phyloP scores from a whole-genome alignment of 2,888 invertebrate genomes.

The Netelia virgata region DNA sequence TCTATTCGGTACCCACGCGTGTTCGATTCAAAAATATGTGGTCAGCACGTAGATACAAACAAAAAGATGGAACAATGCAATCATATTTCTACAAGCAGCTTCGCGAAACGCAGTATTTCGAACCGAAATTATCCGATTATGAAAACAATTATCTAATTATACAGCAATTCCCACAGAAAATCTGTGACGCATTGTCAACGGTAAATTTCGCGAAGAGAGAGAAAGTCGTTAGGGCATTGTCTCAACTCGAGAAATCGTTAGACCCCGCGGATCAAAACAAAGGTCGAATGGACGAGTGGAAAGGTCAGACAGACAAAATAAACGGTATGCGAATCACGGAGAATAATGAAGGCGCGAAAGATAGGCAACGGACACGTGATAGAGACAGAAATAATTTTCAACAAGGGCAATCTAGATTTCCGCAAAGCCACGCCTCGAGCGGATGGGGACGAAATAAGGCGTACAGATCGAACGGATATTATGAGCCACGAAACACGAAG shows the following conservation, averaged over 20 bases:
- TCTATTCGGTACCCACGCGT: conserved; percentile 51
- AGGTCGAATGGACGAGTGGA: neutral
- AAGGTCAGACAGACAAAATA: neutral
- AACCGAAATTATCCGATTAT: neutral
- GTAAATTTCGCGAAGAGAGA: conserved; percentile 14
- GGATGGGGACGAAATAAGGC: neutral
- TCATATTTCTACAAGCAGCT: conserved; percentile 41
- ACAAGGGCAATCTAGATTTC: neutral
- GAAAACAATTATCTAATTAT: conserved; percentile 25
- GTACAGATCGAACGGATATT: neutral
- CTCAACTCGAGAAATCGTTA: neutral
- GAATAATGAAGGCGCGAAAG: neutral
- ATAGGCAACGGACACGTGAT: neutral
- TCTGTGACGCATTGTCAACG: neutral
- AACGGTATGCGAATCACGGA: neutral
- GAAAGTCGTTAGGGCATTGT: neutral
- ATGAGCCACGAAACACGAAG: conserved; percentile 2
- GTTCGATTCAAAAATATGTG: conserved; percentile 26
- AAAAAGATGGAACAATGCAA: conserved; percentile 30
- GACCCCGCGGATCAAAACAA: neutral
- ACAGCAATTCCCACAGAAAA: conserved; percentile 11
- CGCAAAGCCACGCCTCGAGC: neutral
- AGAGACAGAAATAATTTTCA: neutral
- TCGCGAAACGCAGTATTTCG: conserved; percentile 8
- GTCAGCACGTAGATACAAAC: conserved; percentile 15